Base-by-base conservation (phyloP, 2,888 invertebrate species). In the Papilio elwesi region DNA sequence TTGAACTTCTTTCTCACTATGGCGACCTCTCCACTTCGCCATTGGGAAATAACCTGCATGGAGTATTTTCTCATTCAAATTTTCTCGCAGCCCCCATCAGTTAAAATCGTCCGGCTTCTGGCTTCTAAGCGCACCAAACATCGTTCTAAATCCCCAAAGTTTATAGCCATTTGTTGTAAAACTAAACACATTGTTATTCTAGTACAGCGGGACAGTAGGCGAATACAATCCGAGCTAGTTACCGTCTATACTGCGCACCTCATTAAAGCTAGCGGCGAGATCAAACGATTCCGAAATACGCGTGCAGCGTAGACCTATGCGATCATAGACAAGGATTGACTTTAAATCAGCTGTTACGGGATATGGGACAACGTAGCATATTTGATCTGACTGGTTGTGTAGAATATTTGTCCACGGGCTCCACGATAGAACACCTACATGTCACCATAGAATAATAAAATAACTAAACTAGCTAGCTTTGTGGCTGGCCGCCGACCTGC, bases 271-370 rank as follows among this genome's bases (percentile, higher is more conserved):
- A 90, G 91, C 94, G 94, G 95, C 92, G 91, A 95, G 94, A 95
- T 95, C 95, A 95, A 95, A 95, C 93, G 94, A 90, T 91, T 91
- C 95, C 95, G 93, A 92, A 93, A 93, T 92, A 92, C 90, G 84
- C 89, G 78, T 77, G 76, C 81, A 82, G 80, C 81, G 73, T 70
- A 90, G 89, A 90, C 81, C 83, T 88, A 89, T 78, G 82, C 80
- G 78, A 76, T 80, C 78, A 75, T 88, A 90, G 90, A 73, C 73
- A 73, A 67, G 73, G 70, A 67, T 62, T 70, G 73, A 73, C 73
- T 73, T 70, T 70, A 70, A 70, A 73, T 70, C 73, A 89, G 76
- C 78, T 76, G 84, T 76, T 79, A 78, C 78, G 78, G 81, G 74
- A 78, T 76, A 71, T 78, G 75, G 74, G 76, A 78, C 74, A 76